phyloP scores from a whole-genome alignment of 2,797 vertebrate species.

The Peromyscus nudipes region DNA sequence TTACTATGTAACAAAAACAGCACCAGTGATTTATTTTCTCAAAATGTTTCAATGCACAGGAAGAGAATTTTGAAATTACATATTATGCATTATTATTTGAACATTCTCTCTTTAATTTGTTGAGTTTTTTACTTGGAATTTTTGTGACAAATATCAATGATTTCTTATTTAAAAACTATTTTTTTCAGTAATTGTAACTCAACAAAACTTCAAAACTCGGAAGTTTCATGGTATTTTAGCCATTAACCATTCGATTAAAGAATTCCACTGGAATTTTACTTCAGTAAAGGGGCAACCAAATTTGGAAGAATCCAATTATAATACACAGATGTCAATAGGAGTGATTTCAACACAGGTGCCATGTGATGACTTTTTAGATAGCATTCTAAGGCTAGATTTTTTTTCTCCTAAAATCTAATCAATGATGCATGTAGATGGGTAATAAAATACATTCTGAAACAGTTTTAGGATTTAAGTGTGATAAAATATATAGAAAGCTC shows the following conservation, averaged over 20 bases:
- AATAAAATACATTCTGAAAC: background rate
- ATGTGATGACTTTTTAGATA: background rate
- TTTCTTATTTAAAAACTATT: constrained; percentile 40
- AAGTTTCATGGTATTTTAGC: constrained; percentile 21
- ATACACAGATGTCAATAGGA: background rate
- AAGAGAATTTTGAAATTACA: constrained; percentile 3
- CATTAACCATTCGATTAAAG: constrained; percentile 20
- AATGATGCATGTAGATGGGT: background rate
- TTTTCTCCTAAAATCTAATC: background rate
- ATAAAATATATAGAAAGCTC: background rate
- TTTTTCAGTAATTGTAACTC: constrained; percentile 37
- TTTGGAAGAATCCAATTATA: background rate
- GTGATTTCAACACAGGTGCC: background rate
- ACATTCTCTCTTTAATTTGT: constrained; percentile 19
- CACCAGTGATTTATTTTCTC: background rate
- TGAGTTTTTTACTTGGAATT: background rate
- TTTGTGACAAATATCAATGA: constrained; percentile 15
- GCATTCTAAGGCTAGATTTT: background rate
- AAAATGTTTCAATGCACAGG: background rate
- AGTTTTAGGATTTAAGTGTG: background rate
- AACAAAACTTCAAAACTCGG: background rate
- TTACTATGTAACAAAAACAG: background rate
- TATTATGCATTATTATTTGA: background rate
- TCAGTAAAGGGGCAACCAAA: background rate
- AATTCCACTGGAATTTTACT: constrained; percentile 12